Base-by-base conservation (phyloP, 1,140 invertebrate genomes). In the silkworm (Bombyx mori) region DNA sequence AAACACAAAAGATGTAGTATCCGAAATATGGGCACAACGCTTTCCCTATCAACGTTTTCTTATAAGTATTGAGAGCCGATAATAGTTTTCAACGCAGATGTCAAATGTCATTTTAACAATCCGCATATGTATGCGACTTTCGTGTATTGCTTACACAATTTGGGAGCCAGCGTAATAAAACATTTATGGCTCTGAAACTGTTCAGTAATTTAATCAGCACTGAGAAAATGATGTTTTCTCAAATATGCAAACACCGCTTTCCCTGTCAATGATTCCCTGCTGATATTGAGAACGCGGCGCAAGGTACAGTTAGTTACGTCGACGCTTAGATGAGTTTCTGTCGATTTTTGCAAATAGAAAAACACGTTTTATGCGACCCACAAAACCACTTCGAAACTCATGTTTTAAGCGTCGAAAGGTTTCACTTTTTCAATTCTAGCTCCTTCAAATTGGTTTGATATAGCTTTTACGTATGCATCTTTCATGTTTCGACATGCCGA, bases 271-370 rank as follows among this genome's bases (percentile, higher is more conserved):
- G 56, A 68, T 35, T 35, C 26, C 26, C 26, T 35, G 26, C 4
- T 5, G 26, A 9, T 26, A 51, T 66, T 65, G 63, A 69, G 65
- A 65, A 65, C 66, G 56, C 64, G 18, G 62, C 44, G 52, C 61
- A 69, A 69, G 64, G 64, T 69, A 67, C 69, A 65, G 64, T 68
- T 72, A 68, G 60, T 68, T 68, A 65, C 66, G 61, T 63, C 62
- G 67, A 59, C 8, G 47, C 58, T 56, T 61, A 54, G 59, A 69
- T 61, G 59, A 61, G 64, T 59, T 60, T 67, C 58, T 60, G 61
- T 51, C 55, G 46, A 50, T 64, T 70, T 73, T 66, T 66, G 61
- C 59, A 58, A 69, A 59, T 58, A 65, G 62, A 52, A 61, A 68
- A 68, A 73, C 60, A 64, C 8, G 58, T 64, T 68, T 66, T 65